Evolutionary conservation across 2,113 vertebrate species (phyloP), one percentile per base, ranked within the genome.

Genomic region (Gulo gulo): DNA sequence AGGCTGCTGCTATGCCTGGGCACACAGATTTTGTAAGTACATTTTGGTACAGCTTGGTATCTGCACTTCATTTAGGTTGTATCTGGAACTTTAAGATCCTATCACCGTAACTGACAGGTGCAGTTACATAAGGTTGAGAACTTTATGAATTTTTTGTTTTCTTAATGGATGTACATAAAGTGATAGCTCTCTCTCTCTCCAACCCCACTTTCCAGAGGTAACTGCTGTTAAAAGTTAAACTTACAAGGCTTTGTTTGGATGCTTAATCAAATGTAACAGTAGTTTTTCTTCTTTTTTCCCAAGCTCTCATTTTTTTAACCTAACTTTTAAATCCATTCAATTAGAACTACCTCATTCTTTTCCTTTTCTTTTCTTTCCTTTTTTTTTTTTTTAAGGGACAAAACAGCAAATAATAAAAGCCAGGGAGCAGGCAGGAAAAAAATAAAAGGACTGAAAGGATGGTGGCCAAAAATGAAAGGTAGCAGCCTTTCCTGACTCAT

Each of bases 21-120:
- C 55, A 92, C 71, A 52, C 94, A 86, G 63, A 98, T 87, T 81
- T 95, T 97, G 83, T 97, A 97, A 97, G 93, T 97, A 97, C 97
- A 59, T 94, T 92, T 96, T 95, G 91, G 59, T 95, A 92, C 26
- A 93, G 73, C 79, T 96, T 96, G 47, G 84, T 86, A 65, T 94
- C 57, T 95, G n/a, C 34, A 92, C n/a, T 15, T 97, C 24, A 69
- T 65, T 69, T 84, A 97, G 87, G 45, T 87, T 87, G 5, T 92
- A 16, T 96, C 11, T 95, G 57, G 79, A 31, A 96, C 52, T 88
- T 63, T 92, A 83, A 85, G 59, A 94, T 76, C 55, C 57, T 96
- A 13, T 91, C 20, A 88, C 16, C 16, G 4, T 89, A 96, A 84
- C 61, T 87, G 52, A n/a, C 47, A 91, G 61, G 9, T 96, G 94